phyloP scores from a whole-genome alignment of 2,113 vertebrate genomes.

The Columba livia region DNA sequence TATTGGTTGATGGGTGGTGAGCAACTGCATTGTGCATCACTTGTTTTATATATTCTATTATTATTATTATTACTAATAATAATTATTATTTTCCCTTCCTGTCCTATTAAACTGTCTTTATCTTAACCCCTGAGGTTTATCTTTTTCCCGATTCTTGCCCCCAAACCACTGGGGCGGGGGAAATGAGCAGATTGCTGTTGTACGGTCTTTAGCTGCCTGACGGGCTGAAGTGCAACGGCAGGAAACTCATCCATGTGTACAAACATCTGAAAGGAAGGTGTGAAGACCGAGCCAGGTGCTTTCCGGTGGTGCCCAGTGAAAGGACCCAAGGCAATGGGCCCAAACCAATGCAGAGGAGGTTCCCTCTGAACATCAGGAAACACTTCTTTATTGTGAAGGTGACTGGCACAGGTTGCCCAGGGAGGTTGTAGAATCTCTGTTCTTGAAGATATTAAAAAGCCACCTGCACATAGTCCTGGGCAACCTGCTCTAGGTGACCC shows the following conservation, averaged over 20 bases:
- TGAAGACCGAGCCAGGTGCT: not conserved
- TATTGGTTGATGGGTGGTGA: no score
- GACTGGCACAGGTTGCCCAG: not conserved
- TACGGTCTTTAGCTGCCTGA: no score
- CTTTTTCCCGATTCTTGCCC: no score
- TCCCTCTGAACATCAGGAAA: not conserved
- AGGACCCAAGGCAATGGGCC: not conserved
- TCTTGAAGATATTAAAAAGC: not conserved
- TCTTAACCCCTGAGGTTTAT: no score
- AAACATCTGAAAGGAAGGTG: not conserved
- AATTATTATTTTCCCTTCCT: no score
- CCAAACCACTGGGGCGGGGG: no score
- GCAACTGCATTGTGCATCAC: no score
- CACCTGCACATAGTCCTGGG: not conserved
- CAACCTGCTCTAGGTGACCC: not conserved
- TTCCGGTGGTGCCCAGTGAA: not conserved
- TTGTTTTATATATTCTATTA: no score
- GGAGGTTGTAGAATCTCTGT: not conserved
- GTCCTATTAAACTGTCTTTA: no score
- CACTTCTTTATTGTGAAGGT: not conserved
- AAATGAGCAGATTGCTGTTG: no score
- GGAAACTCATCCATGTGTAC: not conserved
- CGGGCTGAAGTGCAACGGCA: no score
- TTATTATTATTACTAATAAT: no score
- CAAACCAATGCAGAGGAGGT: not conserved